A percentile compares a stretch with the other conserved stretches of the same genome.
Conservation (phyloP, 2,888 invertebrate species). For the Uropetala carovei region DNA sequence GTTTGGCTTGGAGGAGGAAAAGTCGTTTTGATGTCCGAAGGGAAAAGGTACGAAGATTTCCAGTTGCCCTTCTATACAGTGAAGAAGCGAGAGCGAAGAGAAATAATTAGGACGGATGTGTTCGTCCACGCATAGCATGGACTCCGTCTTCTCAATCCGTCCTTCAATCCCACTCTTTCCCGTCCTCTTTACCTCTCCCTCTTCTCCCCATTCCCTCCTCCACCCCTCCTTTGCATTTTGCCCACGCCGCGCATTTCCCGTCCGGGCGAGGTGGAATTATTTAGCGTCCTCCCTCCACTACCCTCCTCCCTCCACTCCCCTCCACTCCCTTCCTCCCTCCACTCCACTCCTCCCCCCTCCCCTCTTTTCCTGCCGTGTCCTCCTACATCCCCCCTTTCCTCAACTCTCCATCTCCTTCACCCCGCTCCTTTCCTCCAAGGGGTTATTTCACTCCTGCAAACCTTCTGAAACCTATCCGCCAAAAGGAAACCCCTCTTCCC, state of each 20-base stretch:
- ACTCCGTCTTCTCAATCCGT: background rate
- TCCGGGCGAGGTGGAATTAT: background rate
- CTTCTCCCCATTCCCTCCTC: background rate
- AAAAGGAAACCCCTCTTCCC: too few relatives aligned
- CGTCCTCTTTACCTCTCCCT: background rate
- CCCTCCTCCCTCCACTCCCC: background rate
- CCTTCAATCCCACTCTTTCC: too few relatives aligned
- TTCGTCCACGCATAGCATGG: background rate
- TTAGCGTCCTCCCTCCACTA: background rate
- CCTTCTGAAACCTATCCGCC: background rate
- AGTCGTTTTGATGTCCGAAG: too few relatives aligned
- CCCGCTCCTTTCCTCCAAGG: background rate
- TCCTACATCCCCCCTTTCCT: background rate
- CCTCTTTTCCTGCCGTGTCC: background rate
- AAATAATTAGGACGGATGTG: background rate
- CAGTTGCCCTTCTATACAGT: background rate
- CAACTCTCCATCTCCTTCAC: background rate
- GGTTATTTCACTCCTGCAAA: background rate
- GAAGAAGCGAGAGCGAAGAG: background rate
- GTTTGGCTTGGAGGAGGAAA: too few relatives aligned
- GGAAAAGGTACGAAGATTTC: too few relatives aligned
- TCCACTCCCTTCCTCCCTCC: background rate
- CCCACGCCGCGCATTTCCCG: conserved; percentile 19
- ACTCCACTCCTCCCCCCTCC: background rate
- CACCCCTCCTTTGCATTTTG: background rate